phyloP scores from a whole-genome alignment of 92 coral and sea anemone genomes.

The Palythoa heliodiscus region DNA sequence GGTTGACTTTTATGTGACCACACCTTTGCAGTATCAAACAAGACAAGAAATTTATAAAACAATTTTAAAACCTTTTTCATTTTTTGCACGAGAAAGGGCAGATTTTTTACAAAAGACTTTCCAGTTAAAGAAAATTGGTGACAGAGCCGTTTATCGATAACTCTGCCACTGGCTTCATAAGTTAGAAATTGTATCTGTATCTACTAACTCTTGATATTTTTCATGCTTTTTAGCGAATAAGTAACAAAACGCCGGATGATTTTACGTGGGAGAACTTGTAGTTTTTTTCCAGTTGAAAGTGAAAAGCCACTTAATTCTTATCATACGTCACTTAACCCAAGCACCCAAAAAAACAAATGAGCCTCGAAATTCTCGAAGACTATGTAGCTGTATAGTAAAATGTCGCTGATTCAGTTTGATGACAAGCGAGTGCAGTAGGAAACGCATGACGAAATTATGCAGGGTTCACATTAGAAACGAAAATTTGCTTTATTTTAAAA shows the following conservation, averaged over 20 bases:
- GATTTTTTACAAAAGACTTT: slow-evolving; percentile 37
- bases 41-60: slow-evolving; percentile 60
- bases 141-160: slow-evolving; percentile 54
- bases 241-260: slow-evolving; percentile 5
- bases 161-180: slow-evolving; percentile 63
- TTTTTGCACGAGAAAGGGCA: slow-evolving; percentile 59
- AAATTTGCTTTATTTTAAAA: no score
- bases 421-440: no score
- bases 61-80: slow-evolving; percentile 46
- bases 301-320: no score
- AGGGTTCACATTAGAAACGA: no score
- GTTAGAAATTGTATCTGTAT: slow-evolving; percentile 28
- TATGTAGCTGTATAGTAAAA: no score
- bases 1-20: slow-evolving; percentile 66
- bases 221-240: slow-evolving; percentile 48
- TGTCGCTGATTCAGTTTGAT: no score
- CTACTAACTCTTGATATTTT: slow-evolving; percentile 50
- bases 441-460: no score
- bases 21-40: slow-evolving; percentile 52
- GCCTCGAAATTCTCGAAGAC: no score
- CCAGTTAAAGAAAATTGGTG: slow-evolving; percentile 33
- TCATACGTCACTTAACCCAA: no score
- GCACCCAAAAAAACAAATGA: no score
- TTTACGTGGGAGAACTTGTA: no score
- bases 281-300: no score